A percentile compares a stretch with the other conserved stretches of the same genome.
phyloP scores from a whole-genome alignment of 2,797 vertebrate genomes.

The Sebastes cheni region DNA sequence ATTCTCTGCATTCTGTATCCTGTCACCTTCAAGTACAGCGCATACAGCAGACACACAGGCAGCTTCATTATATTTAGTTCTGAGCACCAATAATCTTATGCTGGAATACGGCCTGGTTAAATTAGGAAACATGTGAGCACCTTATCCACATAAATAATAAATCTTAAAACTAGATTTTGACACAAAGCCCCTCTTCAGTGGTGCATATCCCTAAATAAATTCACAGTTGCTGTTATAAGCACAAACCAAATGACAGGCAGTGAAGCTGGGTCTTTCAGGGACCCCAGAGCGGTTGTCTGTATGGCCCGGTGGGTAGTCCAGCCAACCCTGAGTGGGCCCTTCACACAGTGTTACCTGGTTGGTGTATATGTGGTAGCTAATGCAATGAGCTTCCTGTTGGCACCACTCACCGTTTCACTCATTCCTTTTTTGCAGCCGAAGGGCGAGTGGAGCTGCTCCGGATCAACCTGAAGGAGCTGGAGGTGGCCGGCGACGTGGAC shows the following conservation, averaged over 20 bases:
- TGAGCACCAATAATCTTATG: neutral
- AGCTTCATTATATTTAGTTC: neutral
- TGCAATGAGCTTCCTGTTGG: neutral
- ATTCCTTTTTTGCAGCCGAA: constrained; percentile 79
- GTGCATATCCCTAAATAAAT: neutral
- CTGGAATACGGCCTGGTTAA: neutral
- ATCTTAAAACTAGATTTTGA: neutral
- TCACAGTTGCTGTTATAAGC: neutral
- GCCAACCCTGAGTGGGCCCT: neutral
- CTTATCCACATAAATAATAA: neutral
- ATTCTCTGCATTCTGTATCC: constrained; percentile 20
- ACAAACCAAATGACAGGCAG: neutral
- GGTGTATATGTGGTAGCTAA: neutral
- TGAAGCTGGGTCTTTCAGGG: neutral
- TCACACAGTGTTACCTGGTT: neutral
- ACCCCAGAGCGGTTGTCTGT: neutral
- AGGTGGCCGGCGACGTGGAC: constrained; percentile 91
- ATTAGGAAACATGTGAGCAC: neutral
- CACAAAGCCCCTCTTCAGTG: neutral
- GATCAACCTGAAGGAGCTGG: constrained; percentile 95
- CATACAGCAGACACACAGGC: neutral
- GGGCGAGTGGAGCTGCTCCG: constrained; percentile 93
- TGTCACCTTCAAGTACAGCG: neutral
- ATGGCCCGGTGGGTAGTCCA: neutral
- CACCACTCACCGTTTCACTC: neutral